Evolutionary conservation across 2,797 vertebrate genomes (phyloP), one percentile per base, ranked within the genome.

Genomic region (Poecilia velifera): DNA sequence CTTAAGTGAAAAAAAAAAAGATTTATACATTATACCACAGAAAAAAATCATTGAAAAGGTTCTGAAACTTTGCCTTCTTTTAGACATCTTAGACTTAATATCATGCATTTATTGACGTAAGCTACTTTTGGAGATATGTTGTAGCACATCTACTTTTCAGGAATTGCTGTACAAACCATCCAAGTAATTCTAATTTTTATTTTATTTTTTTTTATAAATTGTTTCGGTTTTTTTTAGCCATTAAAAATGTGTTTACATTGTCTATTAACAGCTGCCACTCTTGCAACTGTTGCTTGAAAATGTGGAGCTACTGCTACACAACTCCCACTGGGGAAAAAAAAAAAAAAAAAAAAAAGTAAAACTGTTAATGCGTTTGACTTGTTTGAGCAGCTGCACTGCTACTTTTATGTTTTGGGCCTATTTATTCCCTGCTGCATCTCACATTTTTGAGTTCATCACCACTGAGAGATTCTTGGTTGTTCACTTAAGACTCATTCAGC

Each of bases 381-480:
- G 47, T 71, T 18, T 31, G 10, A 62, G 70, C 18, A 51, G 51
- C 55, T 83, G 20, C 6, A 73, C 53, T 73, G 51, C 53, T 25
- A 31, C 73, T 72, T 28, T 72, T n/a, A 81, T 73, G 28, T 76
- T 78, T 59, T 64, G 0, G 70, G 59, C 78, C 78, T 82, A 59
- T 86, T 75, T n/a, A 1, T 39, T 62, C 16, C 31, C 66, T 4
- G 13, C 76, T 53, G 71, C 51, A 72, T 66, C 34, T 80, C n/a
- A 78, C 62, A 28, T 77, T 84, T 83, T 49, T 53, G 73, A 81
- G 68, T 90, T 86, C 88, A 87, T 92, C 64, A 87, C 84, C 87
- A 83, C 3, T 46, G 85, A 88, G 83, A 92, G 85, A 81, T 82
- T 83, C 57, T 75, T 14, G 53, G 70, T 41, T 85, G 70, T 75